Base-by-base conservation (phyloP, 2,113 vertebrate genomes). In the Calypte anna region DNA sequence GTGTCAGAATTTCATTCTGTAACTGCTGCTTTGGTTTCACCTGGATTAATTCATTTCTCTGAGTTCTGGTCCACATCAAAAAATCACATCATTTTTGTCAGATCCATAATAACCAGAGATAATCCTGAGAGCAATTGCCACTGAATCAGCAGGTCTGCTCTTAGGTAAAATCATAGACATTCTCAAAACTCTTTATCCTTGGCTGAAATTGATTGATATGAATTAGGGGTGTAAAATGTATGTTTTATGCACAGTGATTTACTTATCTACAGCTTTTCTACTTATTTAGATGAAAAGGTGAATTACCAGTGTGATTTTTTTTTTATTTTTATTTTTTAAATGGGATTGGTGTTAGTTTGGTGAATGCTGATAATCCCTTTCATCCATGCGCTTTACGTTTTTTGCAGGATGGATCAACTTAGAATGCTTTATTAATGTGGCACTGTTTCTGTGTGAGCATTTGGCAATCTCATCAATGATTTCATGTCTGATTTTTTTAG, bases 1-100 rank as follows among this genome's bases (percentile, higher is more conserved):
- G 74, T 93, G 82, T 90, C 91, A 93, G 93, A 95, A 90, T 96
- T 93, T 67, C 77, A 33, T 79, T 73, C n/a, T 33, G 36, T 86
- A 94, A 50, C 73, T 77, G 87, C 51, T 91, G 66, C 57, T 84
- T 89, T 61, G 55, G 72, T 91, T 97, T 93, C 88, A 86, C 33
- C 82, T 2, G 2, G 51, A 70, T 86, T 78, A 90, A 83, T 84
- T 93, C 2, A 76, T 95, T 96, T 95, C n/a, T 82, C 23, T 59
- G 86, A 58, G 57, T 96, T 93, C 44, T 89, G 75, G 79, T 93
- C 79, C 53, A 48, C 7, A 1, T 33, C 33, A 33, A 33, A 33
- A 33, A 33, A 33, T 33, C 53, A 48, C 7, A 1, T 88, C 62
- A 20, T 89, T 82, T 75, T 92, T 82, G 40, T 57, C 79, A 67